A percentile compares a stretch with the other conserved stretches of the same genome.
These are phyloP conservation scores for Caenorhabditis latens DNA, from an alignment of 1,140 invertebrate species.

Conservation along the genomic window DNA sequence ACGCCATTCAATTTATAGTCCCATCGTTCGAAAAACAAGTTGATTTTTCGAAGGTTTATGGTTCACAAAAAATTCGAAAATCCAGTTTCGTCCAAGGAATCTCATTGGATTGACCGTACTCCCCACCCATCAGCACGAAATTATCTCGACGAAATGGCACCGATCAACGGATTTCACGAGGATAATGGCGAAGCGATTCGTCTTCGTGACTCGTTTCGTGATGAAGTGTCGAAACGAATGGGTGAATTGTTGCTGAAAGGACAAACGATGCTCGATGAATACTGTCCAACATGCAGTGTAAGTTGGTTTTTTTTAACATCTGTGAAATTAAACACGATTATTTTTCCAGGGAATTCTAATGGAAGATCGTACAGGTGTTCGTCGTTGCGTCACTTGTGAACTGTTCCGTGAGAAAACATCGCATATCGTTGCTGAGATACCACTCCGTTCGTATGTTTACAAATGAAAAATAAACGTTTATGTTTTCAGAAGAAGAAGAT, in stretches of 20 bases:
- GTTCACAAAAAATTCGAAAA: constrained; percentile 43
- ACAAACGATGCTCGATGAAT: constrained; percentile 65
- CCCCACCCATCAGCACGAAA: constrained; percentile 36
- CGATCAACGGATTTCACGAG: constrained; percentile 50
- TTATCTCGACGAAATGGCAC: constrained; percentile 57
- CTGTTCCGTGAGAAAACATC: constrained; percentile 47
- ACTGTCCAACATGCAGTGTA: constrained; percentile 63
- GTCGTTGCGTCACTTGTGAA: constrained; percentile 60
- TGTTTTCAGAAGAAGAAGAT: constrained; percentile 35
- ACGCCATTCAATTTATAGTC: neutral
- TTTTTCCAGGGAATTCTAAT: constrained; percentile 66
- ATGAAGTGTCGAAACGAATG: constrained; percentile 65
- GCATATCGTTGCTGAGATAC: neutral
- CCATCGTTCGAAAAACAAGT: neutral
- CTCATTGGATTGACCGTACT: constrained; percentile 1
- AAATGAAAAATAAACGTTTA: neutral
- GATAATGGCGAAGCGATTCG: constrained; percentile 9
- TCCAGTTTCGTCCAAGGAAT: neutral
- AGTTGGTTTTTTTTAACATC: neutral
- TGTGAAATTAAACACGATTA: neutral
- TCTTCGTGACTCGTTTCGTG: constrained; percentile 36
- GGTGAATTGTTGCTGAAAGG: constrained; percentile 63
- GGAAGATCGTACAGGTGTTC: constrained; percentile 53
- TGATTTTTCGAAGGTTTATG: neutral
- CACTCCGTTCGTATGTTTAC: neutral